Evolutionary conservation across 2,797 vertebrate species (phyloP), one percentile per base, ranked within the genome.

Genomic region (Falco peregrinus): DNA sequence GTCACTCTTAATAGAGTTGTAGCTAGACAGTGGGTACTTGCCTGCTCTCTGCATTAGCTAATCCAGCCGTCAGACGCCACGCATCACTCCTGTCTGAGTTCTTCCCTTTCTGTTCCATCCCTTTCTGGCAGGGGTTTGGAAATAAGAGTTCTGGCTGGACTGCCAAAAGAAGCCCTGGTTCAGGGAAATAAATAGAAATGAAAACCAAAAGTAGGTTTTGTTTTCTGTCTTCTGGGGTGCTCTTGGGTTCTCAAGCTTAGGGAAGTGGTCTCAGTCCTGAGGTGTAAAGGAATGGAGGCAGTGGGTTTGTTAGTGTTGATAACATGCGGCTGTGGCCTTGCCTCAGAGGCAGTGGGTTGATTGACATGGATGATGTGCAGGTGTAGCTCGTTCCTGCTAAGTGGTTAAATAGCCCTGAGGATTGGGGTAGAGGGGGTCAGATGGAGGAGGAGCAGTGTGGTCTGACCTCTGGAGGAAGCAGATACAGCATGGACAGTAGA

Each of bases 1-100:
- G 93, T 19, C 65, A 45, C 37, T 20, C 48, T 88, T 88, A 90
- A 92, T 70, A 84, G 89, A 92, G 89, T 26, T 87, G 76, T 92
- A 70, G 71, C 29, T 51, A 50, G 61, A 3, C 51, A 63, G 70
- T 76, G 77, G 91, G 59, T 37, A 35, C 51, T 84, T 63, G 31
- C 54, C 48, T 76, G 70, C 69, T 79, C 50, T 78, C 51, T 84
- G 47, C 13, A 29, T 84, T 57, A 87, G 76, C 87, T 79, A 74
- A 70, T 63, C 50, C 76, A 81, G 61, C 54, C 11, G 4, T 59
- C 67, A 67, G 68, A 39, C 3, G 22, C 39, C 6, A 20, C 1
- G 4, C 10, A 3, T 47, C 3, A 4, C 24, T 89, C 63, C 37
- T 74, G 45, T 68, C 80, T 33, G n/a, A 88, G 37, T 18, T 76